Evolutionary conservation across 2,113 vertebrate species (phyloP), one percentile per base, ranked within the genome.

Genomic region (Oophaga pumilio): DNA sequence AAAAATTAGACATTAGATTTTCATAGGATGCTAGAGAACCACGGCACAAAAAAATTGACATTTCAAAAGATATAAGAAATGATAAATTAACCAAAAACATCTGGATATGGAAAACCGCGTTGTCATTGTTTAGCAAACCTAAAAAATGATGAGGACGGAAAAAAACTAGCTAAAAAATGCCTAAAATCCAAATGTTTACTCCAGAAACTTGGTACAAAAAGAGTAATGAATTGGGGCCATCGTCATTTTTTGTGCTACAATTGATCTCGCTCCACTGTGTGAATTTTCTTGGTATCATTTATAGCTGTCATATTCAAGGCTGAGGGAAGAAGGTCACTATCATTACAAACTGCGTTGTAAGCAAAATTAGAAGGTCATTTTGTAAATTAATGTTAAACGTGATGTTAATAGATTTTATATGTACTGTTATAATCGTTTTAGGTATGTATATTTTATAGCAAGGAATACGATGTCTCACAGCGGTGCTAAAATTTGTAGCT

Each of bases 391-490:
- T 49, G 22, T 74, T 33, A 22, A 74, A 50, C 50, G 71, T 22
- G 71, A 20, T 74, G 18, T 74, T 74, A 74, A 74, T 74, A 50
- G 71, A 74, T 50, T 74, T 74, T 74, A 33, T 74, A 74, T 74
- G 50, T 49, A 74, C 33, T 43, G 3, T 74, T 50, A 22, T 74
- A 74, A 18, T 73, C 49, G 15, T 49, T 9, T 0, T 73, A 73
- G 43, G 17, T 74, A 17, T 74, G 8, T 74, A 43, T 43, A 49
- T 9, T 74, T 50, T 20, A 22, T 22, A 49, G 9, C 71, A 74
- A 49, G 8, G 71, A 20, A 73, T 8, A 43, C 43, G 8, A 73
- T 64, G 11, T 64, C n/a, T 22, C 22, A 8, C 8, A 64, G 62
- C 33, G 43, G 17, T 73, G 69, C 33, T 73, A 9, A 17, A 73